phyloP scores from a whole-genome alignment of 2,797 vertebrate species.

The Thripadectes ignobilis region DNA sequence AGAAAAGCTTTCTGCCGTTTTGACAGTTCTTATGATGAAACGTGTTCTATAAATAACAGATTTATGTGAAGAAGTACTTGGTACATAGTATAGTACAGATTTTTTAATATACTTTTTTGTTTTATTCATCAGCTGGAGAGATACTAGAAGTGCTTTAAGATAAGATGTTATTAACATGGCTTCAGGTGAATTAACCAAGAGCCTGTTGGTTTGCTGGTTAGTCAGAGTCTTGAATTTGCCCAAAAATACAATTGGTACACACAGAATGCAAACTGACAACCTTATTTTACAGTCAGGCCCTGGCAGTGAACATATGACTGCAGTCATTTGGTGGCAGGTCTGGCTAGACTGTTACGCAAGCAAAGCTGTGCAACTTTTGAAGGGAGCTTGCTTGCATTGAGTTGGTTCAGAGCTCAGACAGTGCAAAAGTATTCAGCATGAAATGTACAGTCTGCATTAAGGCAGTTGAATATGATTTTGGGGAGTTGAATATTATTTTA shows the following conservation, averaged over 20 bases:
- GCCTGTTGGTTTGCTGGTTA: background rate
- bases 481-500: background rate
- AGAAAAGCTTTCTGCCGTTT: slow-evolving; percentile 45
- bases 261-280: background rate
- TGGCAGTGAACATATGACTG: background rate
- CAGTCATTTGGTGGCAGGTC: background rate
- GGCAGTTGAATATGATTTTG: background rate
- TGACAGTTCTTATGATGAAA: background rate
- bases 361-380: background rate
- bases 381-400: background rate
- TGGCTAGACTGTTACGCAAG: background rate
- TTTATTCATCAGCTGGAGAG: background rate
- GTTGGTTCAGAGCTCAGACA: background rate
- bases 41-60: background rate
- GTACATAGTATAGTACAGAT: background rate
- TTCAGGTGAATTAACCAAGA: background rate
- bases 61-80: background rate
- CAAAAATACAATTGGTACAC: background rate
- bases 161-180: background rate
- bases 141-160: background rate
- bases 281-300: background rate
- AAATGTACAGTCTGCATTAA: background rate
- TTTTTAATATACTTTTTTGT: background rate
- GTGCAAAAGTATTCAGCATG: background rate
- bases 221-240: background rate